Conservation (phyloP, 2,113 vertebrate species). For the Rhea pennata region DNA sequence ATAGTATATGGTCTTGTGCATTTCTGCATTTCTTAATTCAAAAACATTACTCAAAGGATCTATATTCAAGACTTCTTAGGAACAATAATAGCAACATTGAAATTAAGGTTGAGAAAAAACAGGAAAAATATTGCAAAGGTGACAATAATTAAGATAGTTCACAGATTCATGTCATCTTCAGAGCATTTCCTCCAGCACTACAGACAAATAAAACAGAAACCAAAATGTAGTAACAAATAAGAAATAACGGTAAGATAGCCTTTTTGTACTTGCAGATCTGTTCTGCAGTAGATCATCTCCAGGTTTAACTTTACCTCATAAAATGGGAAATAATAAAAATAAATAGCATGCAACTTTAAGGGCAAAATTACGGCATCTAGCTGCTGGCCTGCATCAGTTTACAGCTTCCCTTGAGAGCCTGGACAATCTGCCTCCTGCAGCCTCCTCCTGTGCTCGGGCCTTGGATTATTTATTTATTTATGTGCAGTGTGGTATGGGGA, state of each 20-base stretch:
- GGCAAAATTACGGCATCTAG: not conserved
- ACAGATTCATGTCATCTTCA: not conserved
- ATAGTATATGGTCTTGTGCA: not conserved
- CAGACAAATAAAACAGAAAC: constrained; percentile 5
- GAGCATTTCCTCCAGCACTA: not conserved
- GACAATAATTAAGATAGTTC: not conserved
- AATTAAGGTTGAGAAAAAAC: not conserved
- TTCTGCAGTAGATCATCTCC: not conserved
- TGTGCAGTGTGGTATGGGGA: not conserved
- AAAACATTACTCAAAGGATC: not conserved
- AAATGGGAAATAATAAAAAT: constrained; percentile 12
- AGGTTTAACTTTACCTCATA: not conserved
- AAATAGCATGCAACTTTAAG: not conserved
- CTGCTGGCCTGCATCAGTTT: not conserved
- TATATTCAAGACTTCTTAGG: not conserved
- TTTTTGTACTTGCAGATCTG: not conserved
- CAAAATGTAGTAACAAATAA: not conserved
- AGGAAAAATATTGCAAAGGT: not conserved
- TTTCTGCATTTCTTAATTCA: not conserved
- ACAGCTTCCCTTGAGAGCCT: not conserved
- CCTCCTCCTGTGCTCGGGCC: not conserved
- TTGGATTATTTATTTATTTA: not conserved
- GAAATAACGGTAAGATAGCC: not conserved
- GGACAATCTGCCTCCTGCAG: not conserved
- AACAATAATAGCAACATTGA: not conserved